Base-by-base conservation (phyloP, 1,140 invertebrate genomes). In the Drosophila sucinea region DNA sequence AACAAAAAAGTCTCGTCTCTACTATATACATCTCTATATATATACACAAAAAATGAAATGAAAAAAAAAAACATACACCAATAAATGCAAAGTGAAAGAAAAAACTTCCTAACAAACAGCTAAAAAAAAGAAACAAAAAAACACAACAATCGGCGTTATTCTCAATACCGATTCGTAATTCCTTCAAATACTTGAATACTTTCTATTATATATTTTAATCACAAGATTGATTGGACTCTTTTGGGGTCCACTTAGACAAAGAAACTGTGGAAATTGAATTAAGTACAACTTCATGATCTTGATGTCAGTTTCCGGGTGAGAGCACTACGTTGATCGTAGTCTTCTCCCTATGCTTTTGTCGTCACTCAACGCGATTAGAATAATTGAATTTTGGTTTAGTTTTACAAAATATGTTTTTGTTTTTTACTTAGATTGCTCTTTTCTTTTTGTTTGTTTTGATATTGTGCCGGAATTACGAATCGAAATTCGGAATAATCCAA, bases 41-140 rank as follows among this genome's bases (percentile, higher is more conserved):
- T 44, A 44, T 17, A 68, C 47, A 67, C 64, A 61, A 40, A 8
- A 35, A 6, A 17, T 62, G 27, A 11, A 6, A 25, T 5, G 4
- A 47, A 47, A 25, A 47, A 51, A 70, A 56, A n/a, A 69, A 63
- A 62, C 30, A 75, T 57, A 58, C 64, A 58, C 70, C 66, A 74
- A 70, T 74, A 65, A 70, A 74, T 62, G 70, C 35, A 38, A 69
- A 54, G 44, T 38, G 67, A 73, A 33, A 62, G 10, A 61, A 38
- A 81, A 68, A 54, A 74, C 27, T 61, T 61, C 58, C 58, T 61
- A 60, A 25, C n/a, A 58, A 35, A 17, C 38, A 60, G 35, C 38
- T 55, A 73, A 25, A 77, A 73, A 77, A 47, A 77, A 25, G 51
- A 29, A 64, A 57, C 11, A 17, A 44, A 44, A 4, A 44, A 44